Percentiles rank a stretch among this genome's conserved stretches.
These are phyloP conservation scores for Diorhabda elongata DNA, from an alignment of 1,140 invertebrate genomes.

Conservation along the genomic window DNA sequence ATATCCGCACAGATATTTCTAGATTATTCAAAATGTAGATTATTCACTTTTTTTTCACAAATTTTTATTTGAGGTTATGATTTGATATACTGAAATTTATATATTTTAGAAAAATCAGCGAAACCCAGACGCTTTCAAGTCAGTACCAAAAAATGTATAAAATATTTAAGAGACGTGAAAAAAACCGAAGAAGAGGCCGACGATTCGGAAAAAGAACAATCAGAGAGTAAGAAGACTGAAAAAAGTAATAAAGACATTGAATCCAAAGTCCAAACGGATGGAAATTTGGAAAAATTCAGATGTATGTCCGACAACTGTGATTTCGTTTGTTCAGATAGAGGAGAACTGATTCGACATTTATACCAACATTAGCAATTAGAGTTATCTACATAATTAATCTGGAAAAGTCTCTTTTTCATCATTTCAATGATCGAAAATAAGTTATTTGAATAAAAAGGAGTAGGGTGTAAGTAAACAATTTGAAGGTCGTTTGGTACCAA, in stretches of 20 bases:
- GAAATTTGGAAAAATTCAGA: background rate
- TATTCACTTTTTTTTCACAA: too few species aligned
- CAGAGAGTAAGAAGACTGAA: constrained; percentile 1
- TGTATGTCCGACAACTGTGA: constrained; percentile 2
- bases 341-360: background rate
- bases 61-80: too few species aligned
- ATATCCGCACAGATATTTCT: too few species aligned
- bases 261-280: background rate
- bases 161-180: background rate
- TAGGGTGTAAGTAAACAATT: too few species aligned
- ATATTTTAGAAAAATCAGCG: background rate
- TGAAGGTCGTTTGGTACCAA: too few species aligned
- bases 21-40: too few species aligned
- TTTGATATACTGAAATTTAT: background rate
- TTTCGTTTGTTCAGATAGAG: background rate
- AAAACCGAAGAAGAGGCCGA: background rate
- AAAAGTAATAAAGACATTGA: background rate
- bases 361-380: background rate
- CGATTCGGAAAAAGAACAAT: background rate
- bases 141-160: background rate
- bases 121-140: background rate
- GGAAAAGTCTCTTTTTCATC: too few species aligned
- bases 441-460: too few species aligned
- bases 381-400: too few species aligned
- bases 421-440: too few species aligned